These are phyloP conservation scores for Corythucha ciliata DNA, from an alignment of 2,888 invertebrate species.

Conservation along the genomic window DNA sequence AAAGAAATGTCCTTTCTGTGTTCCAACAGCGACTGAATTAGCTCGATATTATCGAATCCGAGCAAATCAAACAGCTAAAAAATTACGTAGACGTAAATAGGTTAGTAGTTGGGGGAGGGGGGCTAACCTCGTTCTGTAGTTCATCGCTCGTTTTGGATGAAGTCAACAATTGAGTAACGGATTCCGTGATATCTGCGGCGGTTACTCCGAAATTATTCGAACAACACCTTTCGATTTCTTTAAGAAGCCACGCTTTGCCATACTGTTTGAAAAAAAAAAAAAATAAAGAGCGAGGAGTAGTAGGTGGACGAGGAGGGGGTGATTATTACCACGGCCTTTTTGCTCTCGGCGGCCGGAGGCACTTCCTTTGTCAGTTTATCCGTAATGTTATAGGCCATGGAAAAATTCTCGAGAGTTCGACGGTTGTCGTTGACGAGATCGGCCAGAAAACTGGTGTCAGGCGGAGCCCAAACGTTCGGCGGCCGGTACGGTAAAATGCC, in stretches of 20 bases:
- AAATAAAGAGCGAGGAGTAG: constrained; percentile 3
- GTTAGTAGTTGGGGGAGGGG: background rate
- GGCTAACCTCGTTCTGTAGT: constrained; percentile 56
- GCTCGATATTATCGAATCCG: constrained; percentile 74
- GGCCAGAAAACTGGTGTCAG: constrained; percentile 30
- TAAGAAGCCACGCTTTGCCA: constrained; percentile 49
- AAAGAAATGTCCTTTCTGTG: constrained; percentile 50
- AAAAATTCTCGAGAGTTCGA: constrained; percentile 29
- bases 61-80: constrained; percentile 68
- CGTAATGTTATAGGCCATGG: constrained; percentile 32
- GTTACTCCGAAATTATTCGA: constrained; percentile 44
- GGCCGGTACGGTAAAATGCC: constrained; percentile 29
- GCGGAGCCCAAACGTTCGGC: constrained; percentile 28
- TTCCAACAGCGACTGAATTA: constrained; percentile 57
- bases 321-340: constrained; percentile 6
- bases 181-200: constrained; percentile 51
- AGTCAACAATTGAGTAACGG: constrained; percentile 52
- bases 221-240: constrained; percentile 46
- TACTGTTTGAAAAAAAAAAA: constrained; percentile 42
- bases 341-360: constrained; percentile 21
- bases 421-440: constrained; percentile 24
- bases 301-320: background rate
- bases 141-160: constrained; percentile 55
- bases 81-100: constrained; percentile 5
- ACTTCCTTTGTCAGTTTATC: constrained; percentile 13